Evolutionary conservation across 2,113 vertebrate genomes (phyloP).

Genomic region (Danionella cerebrum): DNA sequence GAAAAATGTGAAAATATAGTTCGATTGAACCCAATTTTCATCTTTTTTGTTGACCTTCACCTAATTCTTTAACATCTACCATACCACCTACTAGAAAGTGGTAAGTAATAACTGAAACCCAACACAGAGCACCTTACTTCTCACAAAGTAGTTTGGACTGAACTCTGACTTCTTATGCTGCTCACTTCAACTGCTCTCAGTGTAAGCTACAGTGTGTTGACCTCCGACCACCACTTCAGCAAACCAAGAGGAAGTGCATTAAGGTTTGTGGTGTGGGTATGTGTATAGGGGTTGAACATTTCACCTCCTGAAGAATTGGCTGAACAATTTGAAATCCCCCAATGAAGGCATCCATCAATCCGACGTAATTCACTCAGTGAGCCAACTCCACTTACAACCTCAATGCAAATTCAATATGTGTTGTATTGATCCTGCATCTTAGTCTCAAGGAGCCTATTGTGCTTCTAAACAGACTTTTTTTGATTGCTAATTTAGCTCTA

Average conservation of each 20-base stretch:
- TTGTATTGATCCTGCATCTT: neutral
- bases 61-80: no score
- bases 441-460: neutral
- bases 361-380: conserved; percentile 6
- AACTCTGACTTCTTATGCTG: neutral
- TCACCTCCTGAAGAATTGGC: neutral
- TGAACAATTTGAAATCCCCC: neutral
- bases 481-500: neutral
- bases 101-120: no score
- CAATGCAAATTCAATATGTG: conserved; percentile 13
- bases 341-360: conserved; percentile 3
- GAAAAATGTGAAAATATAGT: no score
- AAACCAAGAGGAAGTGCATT: neutral
- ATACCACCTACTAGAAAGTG: neutral
- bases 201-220: neutral
- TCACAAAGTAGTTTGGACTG: neutral
- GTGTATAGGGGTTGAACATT: neutral
- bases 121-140: neutral
- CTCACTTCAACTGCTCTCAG: neutral
- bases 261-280: neutral
- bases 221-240: neutral
- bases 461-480: neutral
- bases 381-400: conserved; percentile 9
- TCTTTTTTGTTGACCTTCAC: no score
- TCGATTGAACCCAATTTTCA: no score